Evolutionary conservation across 2,888 invertebrate species (phyloP), one percentile per base, ranked within the genome.

Genomic region (Podotricha telesiphe): DNA sequence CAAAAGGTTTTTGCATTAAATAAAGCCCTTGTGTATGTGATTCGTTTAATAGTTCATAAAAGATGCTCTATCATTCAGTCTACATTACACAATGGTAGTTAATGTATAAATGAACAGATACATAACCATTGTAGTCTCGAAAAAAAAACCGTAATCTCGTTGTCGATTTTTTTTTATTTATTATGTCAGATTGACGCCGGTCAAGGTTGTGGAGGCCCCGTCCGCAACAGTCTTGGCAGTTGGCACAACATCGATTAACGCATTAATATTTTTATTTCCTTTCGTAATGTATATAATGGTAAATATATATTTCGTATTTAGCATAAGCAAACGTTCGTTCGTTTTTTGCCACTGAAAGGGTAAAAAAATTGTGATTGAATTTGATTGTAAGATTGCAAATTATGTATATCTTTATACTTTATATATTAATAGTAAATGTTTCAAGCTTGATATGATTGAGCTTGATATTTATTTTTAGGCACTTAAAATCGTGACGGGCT

Each of bases 191-290:
- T 69, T 66, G 42, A 34, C 72, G 65, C 65, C 87, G 89, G 91
- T 91, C 91, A 92, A 91, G 91, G 92, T 84, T 89, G 84, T 79
- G 74, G 82, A 86, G 86, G 85, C 83, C 88, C 88, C 89, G 85
- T 85, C 82, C 80, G 80, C 83, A 74, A 67, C 71, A 71, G 79
- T 81, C 80, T 91, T 91, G 91, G 91, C 89, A 88, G 80, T 91
- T 91, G 91, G 91, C 89, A 88, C 79, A 77, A 80, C 81, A 86
- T 84, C 87, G 85, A 80, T 67, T 74, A 76, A 73, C 72, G 68
- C 70, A 72, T 68, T 70, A 28, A 65, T 61, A 37, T 72, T 63
- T 69, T 64, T 67, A 64, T 61, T 65, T 20, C 19, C n/a, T 65
- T 62, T 66, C 20, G 22, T 40, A 17, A 17, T 55, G 17, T 28